These are phyloP conservation scores for Spea hammondii DNA, from an alignment of 2,797 vertebrate species.

Conservation along the genomic window DNA sequence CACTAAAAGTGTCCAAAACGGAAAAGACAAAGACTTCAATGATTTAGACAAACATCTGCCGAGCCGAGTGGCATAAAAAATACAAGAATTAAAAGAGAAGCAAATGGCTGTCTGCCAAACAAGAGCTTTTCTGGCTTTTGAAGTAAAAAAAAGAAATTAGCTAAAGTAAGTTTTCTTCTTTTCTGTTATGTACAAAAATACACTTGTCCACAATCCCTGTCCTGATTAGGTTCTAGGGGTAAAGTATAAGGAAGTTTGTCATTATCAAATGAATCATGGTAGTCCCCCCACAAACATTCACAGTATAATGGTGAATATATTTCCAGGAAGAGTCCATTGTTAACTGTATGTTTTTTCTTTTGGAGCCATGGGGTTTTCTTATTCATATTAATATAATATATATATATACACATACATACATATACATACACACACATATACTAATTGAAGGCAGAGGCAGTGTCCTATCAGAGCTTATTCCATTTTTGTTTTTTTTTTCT, in stretches of 20 bases:
- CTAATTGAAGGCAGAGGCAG: slow-evolving; percentile 1
- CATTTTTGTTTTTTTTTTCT: slow-evolving; percentile 13
- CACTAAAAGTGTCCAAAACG: slow-evolving; percentile 62
- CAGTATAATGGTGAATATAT: no score
- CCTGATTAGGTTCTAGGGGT: background rate
- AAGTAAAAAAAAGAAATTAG: slow-evolving; percentile 26
- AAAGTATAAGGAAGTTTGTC: slow-evolving; percentile 5
- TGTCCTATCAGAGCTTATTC: slow-evolving; percentile 16
- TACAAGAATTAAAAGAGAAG: slow-evolving; percentile 53
- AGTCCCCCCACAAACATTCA: no score
- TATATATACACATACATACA: no score
- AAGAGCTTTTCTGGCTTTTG: background rate
- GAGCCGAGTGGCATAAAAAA: slow-evolving; percentile 57
- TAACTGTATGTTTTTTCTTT: background rate
- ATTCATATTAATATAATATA: background rate
- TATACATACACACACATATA: no score
- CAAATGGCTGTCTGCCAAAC: slow-evolving; percentile 57
- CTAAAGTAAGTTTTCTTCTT: slow-evolving; percentile 12
- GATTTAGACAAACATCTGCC: slow-evolving; percentile 71
- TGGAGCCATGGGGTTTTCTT: background rate
- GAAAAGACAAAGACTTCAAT: slow-evolving; percentile 66
- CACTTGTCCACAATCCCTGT: slow-evolving; percentile 21
- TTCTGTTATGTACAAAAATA: background rate
- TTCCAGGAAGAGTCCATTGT: no score
- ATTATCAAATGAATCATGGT: background rate